Base-by-base conservation (phyloP, 2,888 invertebrate genomes). In the Salticus scenicus region DNA sequence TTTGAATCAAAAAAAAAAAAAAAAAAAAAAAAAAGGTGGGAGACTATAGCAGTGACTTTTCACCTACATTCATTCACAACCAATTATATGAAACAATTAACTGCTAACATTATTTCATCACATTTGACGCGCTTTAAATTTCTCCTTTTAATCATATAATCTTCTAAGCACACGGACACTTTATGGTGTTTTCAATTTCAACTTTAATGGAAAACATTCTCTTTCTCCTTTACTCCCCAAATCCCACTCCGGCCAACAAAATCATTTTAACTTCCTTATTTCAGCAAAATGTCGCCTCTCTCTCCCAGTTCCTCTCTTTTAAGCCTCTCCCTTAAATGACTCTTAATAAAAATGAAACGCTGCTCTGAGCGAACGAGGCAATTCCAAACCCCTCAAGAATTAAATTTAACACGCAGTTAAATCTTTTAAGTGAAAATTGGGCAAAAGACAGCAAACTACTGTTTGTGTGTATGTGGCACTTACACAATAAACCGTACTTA, bases 351-450 rank as follows among this genome's bases (percentile, higher is more conserved):
- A 57, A 57, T 57, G 57, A 57, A 57, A 12, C 57, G 57, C 24
- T 24, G 57, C 57, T 57, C 57, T 7, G 7, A 57, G 57, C 57
- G 24, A 57, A 57, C 20, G 57, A 57, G 57, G 57, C 57, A 57
- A 57, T 57, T 57, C 24, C 57, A 24, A 24, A 17, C 57, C 57
- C 57, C 57, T 24, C 17, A 24, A 57, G 57, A 57, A 57, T 57
- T 57, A 24, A 57, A 57, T 57, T 57, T 57, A 57, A 57, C 57
- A 57, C 57, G 57, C 57, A 57, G 57, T 57, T 57, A 57, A 57
- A 57, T 57, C 20, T 57, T 57, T 57, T 57, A 57, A 57, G 57
- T 57, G 57, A 57, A 57, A 57, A 57, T 57, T 57, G 57, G 24
- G 24, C 57, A 24, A 24, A 57, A 57, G 24, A 57, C 10, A 7